phyloP scores from a whole-genome alignment of 2,113 vertebrate species.

The Dicentrarchus labrax region DNA sequence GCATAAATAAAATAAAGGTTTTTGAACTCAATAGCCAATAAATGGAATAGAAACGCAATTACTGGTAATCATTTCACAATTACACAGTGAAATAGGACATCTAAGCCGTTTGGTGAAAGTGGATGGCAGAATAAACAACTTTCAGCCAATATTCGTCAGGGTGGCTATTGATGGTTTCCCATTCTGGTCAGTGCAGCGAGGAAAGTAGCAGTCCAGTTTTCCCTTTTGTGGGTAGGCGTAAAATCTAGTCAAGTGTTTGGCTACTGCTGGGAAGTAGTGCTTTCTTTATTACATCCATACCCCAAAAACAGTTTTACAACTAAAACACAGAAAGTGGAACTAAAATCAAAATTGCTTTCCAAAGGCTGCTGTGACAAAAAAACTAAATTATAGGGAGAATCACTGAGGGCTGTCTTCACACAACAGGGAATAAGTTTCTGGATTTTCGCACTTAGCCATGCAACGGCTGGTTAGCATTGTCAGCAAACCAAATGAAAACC shows the following conservation, averaged over 20 bases:
- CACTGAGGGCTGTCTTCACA: conserved; percentile 13
- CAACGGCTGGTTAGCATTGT: conserved; percentile 37
- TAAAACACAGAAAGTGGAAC: conserved; percentile 19
- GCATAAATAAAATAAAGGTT: background rate
- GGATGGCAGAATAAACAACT: background rate
- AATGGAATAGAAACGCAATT: background rate
- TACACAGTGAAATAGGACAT: too few relatives aligned
- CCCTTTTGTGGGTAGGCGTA: background rate
- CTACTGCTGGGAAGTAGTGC: background rate
- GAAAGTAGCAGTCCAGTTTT: conserved; percentile 9
- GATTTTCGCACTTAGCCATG: conserved; percentile 40
- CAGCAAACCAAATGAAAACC: conserved; percentile 50
- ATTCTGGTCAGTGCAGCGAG: background rate
- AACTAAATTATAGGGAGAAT: conserved; percentile 11
- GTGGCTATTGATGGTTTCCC: conserved; percentile 3
- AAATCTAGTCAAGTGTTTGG: conserved; percentile 15
- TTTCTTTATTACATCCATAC: background rate
- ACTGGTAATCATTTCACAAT: too few relatives aligned
- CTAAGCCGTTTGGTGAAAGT: background rate
- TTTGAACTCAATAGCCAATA: background rate
- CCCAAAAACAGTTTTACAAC: background rate
- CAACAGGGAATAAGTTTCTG: conserved; percentile 19
- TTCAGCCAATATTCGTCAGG: background rate
- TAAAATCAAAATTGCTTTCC: conserved; percentile 30
- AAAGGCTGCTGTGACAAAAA: conserved; percentile 17